Percentiles rank a stretch among this genome's conserved stretches.
These are phyloP conservation scores for Oophaga sylvatica DNA, from an alignment of 2,797 vertebrate species.

Conservation along the genomic window DNA sequence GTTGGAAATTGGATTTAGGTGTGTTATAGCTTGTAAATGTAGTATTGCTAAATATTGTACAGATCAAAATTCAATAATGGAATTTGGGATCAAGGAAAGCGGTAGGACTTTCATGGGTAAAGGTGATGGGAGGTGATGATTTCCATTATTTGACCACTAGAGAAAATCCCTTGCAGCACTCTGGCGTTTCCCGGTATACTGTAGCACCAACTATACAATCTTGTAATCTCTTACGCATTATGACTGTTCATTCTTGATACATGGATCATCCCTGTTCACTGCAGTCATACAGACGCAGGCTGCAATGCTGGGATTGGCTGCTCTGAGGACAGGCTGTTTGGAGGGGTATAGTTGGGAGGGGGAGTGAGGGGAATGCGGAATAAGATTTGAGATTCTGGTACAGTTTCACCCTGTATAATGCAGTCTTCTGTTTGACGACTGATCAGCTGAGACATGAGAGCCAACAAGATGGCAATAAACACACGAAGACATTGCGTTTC, in stretches of 20 bases:
- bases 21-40: background rate
- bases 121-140: background rate
- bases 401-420: background rate
- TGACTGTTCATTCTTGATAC: background rate
- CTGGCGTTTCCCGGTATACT: background rate
- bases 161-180: background rate
- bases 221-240: background rate
- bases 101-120: background rate
- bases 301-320: background rate
- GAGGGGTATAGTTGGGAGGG: background rate
- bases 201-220: background rate
- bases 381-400: conserved; percentile 8
- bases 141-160: background rate
- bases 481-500: too few species aligned
- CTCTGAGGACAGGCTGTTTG: background rate
- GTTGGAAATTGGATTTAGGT: background rate
- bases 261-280: background rate
- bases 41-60: background rate
- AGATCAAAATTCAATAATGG: background rate
- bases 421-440: background rate
- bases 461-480: background rate
- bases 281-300: background rate
- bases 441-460: background rate
- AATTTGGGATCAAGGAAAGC: too few species aligned
- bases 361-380: background rate